Percentiles rank a stretch among this genome's conserved stretches.
phyloP scores from a whole-genome alignment of 35 echinoderm and acorn worm genomes.

The Ophioderma brevispina region DNA sequence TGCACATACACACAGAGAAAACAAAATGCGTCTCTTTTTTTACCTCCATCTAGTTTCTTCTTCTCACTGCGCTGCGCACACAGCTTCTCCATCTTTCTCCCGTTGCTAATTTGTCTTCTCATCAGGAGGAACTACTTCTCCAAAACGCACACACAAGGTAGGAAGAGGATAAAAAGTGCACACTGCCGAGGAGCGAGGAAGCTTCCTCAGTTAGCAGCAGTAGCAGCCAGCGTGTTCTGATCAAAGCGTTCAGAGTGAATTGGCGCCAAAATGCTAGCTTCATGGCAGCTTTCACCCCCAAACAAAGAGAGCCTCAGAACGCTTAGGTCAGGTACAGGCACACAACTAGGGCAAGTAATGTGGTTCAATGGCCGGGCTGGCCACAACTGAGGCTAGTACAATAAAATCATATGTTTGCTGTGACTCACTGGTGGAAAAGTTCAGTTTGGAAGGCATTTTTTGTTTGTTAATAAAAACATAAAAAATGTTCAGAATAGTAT shows the following conservation, averaged over 20 bases:
- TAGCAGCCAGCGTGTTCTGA: not conserved
- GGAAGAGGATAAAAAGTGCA: too few relatives aligned
- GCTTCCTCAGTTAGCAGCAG: too few relatives aligned
- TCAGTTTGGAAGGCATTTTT: too few relatives aligned
- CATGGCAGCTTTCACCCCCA: not conserved
- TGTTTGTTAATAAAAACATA: too few relatives aligned
- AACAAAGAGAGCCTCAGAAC: constrained; percentile 2
- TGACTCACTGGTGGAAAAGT: too few relatives aligned
- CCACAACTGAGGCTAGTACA: not conserved
- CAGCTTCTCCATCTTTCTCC: not conserved
- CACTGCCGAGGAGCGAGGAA: too few relatives aligned
- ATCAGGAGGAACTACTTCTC: not conserved
- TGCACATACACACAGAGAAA: not conserved
- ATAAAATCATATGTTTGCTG: not conserved
- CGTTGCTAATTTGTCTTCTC: not conserved
- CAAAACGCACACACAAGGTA: not conserved
- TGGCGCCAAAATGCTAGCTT: constrained; percentile 4
- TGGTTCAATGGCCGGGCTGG: not conserved
- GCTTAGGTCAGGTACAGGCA: constrained; percentile 1
- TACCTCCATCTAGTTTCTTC: not conserved
- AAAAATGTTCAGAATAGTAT: too few relatives aligned
- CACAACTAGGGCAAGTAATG: constrained; percentile 9
- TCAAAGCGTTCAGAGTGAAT: not conserved
- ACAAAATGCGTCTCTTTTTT: not conserved
- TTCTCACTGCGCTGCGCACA: not conserved